These are phyloP conservation scores for Stegana nigrithorax DNA, from an alignment of 2,888 invertebrate genomes.

Conservation along the genomic window DNA sequence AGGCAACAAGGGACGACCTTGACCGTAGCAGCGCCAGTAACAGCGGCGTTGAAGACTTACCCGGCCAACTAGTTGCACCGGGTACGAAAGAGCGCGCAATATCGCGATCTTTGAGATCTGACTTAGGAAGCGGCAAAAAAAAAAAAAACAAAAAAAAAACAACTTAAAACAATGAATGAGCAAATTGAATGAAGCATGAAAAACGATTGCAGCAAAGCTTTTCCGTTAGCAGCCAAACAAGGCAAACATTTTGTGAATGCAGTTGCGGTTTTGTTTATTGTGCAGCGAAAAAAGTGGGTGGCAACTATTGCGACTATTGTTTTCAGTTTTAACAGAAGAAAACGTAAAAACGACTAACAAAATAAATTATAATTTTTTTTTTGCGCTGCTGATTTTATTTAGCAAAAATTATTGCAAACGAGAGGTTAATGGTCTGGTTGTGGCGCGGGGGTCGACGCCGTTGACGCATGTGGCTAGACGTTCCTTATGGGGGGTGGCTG, in stretches of 20 bases:
- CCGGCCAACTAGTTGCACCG: too few species aligned
- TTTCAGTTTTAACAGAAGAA: constrained; percentile 16
- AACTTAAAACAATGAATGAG: constrained; percentile 8
- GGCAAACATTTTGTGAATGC: constrained; percentile 21
- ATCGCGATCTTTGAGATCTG: too few species aligned
- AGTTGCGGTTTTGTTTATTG: not conserved
- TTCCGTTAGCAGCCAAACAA: not conserved
- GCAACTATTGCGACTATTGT: constrained; percentile 41
- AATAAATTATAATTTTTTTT: not conserved
- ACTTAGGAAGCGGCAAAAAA: too few species aligned
- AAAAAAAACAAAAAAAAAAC: too few species aligned
- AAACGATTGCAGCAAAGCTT: constrained; percentile 2
- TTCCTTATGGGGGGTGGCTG: not conserved
- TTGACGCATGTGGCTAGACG: not conserved
- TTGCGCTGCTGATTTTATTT: constrained; percentile 22
- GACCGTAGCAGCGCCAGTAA: constrained; percentile 36
- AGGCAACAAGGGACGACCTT: constrained; percentile 41
- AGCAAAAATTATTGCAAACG: constrained; percentile 4
- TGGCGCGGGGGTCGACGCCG: not conserved
- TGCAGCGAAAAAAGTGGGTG: constrained; percentile 28
- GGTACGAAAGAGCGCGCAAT: too few species aligned
- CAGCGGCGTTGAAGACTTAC: constrained; percentile 3
- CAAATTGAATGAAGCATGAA: constrained; percentile 49
- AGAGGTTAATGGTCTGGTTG: constrained; percentile 10
- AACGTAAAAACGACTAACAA: too few species aligned